Evolutionary conservation across 2,797 vertebrate species (phyloP).

Genomic region (Vipera ursinii): DNA sequence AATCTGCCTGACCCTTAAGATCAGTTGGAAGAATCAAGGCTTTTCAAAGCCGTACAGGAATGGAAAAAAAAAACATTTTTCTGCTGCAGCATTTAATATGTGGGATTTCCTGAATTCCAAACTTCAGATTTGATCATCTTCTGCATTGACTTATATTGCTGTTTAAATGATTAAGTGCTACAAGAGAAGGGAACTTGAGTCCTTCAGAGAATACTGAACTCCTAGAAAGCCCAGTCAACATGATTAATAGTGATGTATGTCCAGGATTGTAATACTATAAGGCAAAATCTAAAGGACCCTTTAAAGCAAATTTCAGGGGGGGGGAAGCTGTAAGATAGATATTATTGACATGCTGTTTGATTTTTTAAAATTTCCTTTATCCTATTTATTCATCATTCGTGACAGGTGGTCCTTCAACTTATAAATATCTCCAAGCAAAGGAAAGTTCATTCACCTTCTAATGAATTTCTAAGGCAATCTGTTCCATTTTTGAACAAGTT

Average conservation of each 20-base stretch:
- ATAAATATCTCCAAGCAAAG: too few species aligned
- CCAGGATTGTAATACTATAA: neutral
- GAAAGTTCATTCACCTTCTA: too few species aligned
- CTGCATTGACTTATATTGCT: neutral
- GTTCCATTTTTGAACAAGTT: too few species aligned
- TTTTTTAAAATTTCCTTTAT: neutral
- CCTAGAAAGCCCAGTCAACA: neutral
- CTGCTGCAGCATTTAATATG: neutral
- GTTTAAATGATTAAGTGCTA: neutral
- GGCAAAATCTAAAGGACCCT: neutral
- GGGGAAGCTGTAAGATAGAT: neutral
- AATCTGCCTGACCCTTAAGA: neutral
- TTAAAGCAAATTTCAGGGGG: fast-evolving
- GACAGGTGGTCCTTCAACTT: too few species aligned
- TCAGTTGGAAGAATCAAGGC: too few species aligned
- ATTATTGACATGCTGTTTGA: neutral
- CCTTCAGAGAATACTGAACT: neutral
- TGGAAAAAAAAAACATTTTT: neutral
- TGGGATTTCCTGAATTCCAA: neutral
- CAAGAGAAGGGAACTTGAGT: neutral
- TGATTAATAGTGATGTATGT: neutral
- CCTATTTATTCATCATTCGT: slow-evolving; percentile 29
- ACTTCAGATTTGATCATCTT: neutral
- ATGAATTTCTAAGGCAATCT: too few species aligned
- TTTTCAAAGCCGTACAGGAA: neutral